Percentiles rank a stretch among this genome's conserved stretches.
These are phyloP conservation scores for Ips typographus DNA, from an alignment of 1,140 invertebrate genomes.

Conservation along the genomic window DNA sequence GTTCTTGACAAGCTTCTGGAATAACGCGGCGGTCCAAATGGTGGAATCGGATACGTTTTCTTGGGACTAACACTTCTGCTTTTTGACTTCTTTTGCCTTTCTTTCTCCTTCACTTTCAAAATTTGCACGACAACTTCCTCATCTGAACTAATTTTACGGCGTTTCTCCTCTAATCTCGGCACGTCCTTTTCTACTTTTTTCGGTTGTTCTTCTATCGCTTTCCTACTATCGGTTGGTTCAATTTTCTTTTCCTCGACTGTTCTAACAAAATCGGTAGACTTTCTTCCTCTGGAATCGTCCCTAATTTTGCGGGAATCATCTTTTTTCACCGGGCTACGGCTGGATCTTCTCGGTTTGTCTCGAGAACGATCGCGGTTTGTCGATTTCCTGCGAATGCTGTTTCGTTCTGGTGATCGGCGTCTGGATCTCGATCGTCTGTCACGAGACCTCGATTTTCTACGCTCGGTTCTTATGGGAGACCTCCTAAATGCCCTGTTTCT, in stretches of 20 bases:
- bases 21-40: constrained; percentile 53
- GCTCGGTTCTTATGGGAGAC: constrained; percentile 35
- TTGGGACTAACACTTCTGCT: constrained; percentile 48
- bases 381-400: constrained; percentile 42
- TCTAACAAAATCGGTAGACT: constrained; percentile 14
- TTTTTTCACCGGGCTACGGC: constrained; percentile 42
- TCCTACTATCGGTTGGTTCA: constrained; percentile 44
- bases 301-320: constrained; percentile 32
- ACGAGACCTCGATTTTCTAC: constrained; percentile 43
- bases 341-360: constrained; percentile 40
- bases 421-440: constrained; percentile 45
- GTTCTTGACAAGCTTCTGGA: constrained; percentile 74
- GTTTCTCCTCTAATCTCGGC: constrained; percentile 37
- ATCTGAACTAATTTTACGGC: constrained; percentile 14
- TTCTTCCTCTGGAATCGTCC: constrained; percentile 35
- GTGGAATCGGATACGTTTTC: constrained; percentile 45
- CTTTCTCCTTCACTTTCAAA: constrained; percentile 29
- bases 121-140: constrained; percentile 6
- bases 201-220: constrained; percentile 34
- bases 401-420: constrained; percentile 45
- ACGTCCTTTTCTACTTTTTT: constrained; percentile 42
- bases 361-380: constrained; percentile 41
- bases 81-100: constrained; percentile 43
- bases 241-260: constrained; percentile 41
- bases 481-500: constrained; percentile 41